Percentiles rank a stretch among this genome's conserved stretches.
Conservation (phyloP, 2,113 vertebrate genomes). For the Paedocypris sp. region DNA sequence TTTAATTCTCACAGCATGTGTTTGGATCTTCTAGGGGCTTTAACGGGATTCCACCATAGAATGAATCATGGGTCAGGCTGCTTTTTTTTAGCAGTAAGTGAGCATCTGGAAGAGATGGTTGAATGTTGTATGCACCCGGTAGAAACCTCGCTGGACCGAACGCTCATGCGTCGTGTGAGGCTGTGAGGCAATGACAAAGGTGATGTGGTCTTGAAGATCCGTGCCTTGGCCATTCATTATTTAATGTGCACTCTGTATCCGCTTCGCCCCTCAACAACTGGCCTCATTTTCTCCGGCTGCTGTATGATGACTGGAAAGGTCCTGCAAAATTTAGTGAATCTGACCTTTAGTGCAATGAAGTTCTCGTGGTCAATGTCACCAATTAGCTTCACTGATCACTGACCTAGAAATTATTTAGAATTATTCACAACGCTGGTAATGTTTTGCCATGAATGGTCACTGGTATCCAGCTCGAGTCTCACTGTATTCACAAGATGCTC, state of each 20-base stretch:
- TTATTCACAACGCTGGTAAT: background rate
- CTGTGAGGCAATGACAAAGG: slow-evolving; percentile 32
- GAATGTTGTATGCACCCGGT: slow-evolving; percentile 34
- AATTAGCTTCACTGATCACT: background rate
- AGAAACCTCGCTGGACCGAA: slow-evolving; percentile 45
- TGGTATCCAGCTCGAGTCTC: too few relatives aligned
- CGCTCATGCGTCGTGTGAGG: slow-evolving; percentile 33
- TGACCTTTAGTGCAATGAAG: background rate
- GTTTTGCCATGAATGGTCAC: too few relatives aligned
- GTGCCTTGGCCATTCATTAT: slow-evolving; percentile 58
- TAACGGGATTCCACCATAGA: background rate
- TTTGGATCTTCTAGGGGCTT: background rate
- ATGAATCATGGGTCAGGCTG: background rate
- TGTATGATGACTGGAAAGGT: slow-evolving; percentile 37
- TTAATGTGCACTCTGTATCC: slow-evolving; percentile 49
- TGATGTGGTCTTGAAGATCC: slow-evolving; percentile 44
- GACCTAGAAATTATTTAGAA: background rate
- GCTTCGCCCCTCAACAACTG: slow-evolving; percentile 57
- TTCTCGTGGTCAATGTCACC: slow-evolving; percentile 35
- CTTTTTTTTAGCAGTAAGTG: background rate
- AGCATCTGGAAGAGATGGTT: background rate
- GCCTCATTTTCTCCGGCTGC: slow-evolving; percentile 54
- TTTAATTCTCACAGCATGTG: background rate
- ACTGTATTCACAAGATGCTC: background rate
- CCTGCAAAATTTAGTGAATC: slow-evolving; percentile 40